Evolutionary conservation across 2,113 vertebrate species (phyloP).

Genomic region (Callipepla squamata): DNA sequence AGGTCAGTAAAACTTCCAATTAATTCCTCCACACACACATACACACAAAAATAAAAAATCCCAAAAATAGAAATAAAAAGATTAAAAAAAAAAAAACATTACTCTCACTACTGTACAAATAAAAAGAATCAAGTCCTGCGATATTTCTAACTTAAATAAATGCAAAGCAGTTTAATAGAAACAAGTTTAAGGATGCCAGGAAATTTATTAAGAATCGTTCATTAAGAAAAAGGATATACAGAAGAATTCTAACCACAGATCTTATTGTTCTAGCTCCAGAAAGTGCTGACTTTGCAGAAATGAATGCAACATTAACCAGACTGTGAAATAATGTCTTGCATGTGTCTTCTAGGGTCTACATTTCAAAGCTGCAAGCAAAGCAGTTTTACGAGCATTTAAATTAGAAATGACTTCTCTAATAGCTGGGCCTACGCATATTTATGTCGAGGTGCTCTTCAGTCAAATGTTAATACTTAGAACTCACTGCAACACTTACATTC

Average conservation of each 20-base stretch:
- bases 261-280: not conserved
- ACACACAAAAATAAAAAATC: not conserved
- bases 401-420: not conserved
- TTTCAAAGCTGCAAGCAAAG: not conserved
- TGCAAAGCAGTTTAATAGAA: not conserved
- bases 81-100: rapidly evolving
- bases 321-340: not conserved
- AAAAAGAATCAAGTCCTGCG: not conserved
- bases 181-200: not conserved
- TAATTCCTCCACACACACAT: not conserved
- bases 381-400: constrained; percentile 14
- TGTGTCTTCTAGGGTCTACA: not conserved
- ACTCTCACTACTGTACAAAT: not conserved
- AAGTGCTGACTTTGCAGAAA: not conserved
- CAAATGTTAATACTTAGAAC: not conserved
- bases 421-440: not conserved
- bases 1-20: not conserved
- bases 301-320: not conserved
- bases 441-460: not conserved
- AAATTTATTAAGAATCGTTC: not conserved
- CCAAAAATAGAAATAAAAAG: no score
- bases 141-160: not conserved
- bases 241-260: not conserved
- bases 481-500: not conserved
- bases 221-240: not conserved